These are phyloP conservation scores for Pseudomyrmex pallidus DNA, from an alignment of 1,140 invertebrate genomes.

Conservation along the genomic window DNA sequence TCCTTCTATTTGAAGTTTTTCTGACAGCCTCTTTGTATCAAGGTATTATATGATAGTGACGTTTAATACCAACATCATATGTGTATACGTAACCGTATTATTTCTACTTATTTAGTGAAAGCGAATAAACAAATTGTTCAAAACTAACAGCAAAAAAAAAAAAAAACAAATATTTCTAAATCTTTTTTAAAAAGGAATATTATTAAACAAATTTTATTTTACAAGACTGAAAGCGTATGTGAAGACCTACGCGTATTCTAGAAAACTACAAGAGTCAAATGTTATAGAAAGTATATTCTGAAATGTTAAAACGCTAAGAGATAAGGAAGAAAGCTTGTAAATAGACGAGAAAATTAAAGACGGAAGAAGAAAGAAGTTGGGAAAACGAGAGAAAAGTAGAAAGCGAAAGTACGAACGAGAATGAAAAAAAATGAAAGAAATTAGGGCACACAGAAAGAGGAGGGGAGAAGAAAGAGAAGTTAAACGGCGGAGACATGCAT, in stretches of 20 bases:
- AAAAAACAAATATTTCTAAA: too few relatives aligned
- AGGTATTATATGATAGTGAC: not conserved
- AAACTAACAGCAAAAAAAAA: too few relatives aligned
- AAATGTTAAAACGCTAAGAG: not conserved
- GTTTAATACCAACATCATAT: not conserved
- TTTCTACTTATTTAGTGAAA: not conserved
- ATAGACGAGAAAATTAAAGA: not conserved
- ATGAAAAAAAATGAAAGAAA: not conserved
- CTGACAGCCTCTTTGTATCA: not conserved
- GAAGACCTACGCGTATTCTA: not conserved
- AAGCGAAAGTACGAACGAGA: not conserved
- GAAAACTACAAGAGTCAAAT: not conserved
- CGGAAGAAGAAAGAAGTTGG: not conserved
- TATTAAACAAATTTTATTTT: too few relatives aligned
- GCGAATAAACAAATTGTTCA: not conserved
- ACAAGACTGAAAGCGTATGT: not conserved
- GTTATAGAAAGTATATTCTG: not conserved
- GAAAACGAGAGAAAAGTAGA: not conserved
- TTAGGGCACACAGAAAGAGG: not conserved
- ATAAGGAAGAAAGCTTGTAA: not conserved
- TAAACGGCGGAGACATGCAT: constrained; percentile 73
- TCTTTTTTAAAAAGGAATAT: too few relatives aligned
- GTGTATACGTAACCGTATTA: not conserved
- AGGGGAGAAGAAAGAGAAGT: constrained; percentile 25
- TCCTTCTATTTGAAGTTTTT: not conserved